phyloP scores from a whole-genome alignment of 2,888 invertebrate species.

The Conus canariensis region DNA sequence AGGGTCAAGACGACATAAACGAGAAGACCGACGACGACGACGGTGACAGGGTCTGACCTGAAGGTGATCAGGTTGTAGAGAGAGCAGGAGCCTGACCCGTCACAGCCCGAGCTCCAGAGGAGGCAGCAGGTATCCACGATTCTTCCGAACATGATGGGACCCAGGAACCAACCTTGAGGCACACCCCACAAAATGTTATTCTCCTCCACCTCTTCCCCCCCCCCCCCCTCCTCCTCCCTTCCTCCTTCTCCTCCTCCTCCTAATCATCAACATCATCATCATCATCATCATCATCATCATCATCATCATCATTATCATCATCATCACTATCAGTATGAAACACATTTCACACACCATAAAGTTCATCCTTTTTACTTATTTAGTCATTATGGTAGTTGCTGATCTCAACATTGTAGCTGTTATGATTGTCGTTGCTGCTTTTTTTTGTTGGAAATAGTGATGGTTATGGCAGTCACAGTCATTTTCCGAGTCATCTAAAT shows the following conservation, averaged over 20 bases:
- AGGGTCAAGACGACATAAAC: neutral
- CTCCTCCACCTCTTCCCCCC: neutral
- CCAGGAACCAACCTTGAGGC: slow-evolving; percentile 64
- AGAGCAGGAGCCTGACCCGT: slow-evolving; percentile 60
- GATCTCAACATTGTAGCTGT: too few relatives aligned
- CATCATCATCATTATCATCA: slow-evolving; percentile 14
- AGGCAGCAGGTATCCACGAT: slow-evolving; percentile 63
- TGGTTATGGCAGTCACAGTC: too few relatives aligned
- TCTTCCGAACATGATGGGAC: slow-evolving; percentile 61
- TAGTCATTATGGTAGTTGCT: too few relatives aligned
- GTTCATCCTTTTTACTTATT: neutral
- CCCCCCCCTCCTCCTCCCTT: neutral
- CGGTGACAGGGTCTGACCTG: slow-evolving; percentile 33
- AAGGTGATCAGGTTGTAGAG: slow-evolving; percentile 62
- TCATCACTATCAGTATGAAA: neutral
- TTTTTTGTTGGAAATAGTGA: too few relatives aligned
- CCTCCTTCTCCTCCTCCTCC: neutral
- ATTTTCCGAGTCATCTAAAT: too few relatives aligned
- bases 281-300: slow-evolving; percentile 35
- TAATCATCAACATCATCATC: slow-evolving; percentile 37
- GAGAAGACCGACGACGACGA: neutral
- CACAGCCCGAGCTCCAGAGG: slow-evolving; percentile 61
- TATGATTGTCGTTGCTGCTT: too few relatives aligned
- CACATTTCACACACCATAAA: neutral
- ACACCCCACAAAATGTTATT: neutral